phyloP scores from a whole-genome alignment of 1,140 invertebrate genomes.

The Linepithema humile region DNA sequence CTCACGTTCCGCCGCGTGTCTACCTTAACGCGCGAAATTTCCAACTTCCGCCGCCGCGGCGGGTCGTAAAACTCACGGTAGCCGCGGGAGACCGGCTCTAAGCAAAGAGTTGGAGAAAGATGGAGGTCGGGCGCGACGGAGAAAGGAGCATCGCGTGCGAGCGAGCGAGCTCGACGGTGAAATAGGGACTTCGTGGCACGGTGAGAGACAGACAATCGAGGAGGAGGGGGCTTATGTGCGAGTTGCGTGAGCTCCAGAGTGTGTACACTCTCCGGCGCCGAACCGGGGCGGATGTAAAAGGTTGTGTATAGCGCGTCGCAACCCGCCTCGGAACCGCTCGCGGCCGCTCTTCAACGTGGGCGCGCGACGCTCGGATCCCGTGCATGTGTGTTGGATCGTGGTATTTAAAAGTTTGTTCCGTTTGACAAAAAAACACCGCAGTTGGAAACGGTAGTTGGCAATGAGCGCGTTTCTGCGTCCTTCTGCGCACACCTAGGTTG shows the following conservation, averaged over 20 bases:
- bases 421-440: not conserved
- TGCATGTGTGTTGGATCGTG: slow-evolving; percentile 33
- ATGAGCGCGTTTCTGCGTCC: not conserved
- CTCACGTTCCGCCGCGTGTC: slow-evolving; percentile 38
- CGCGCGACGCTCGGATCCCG: slow-evolving; percentile 56
- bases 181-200: slow-evolving; percentile 27
- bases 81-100: slow-evolving; percentile 66
- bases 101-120: slow-evolving; percentile 31
- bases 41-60: slow-evolving; percentile 72
- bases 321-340: slow-evolving; percentile 64
- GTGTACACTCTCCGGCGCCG: slow-evolving; percentile 36
- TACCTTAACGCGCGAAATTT: slow-evolving; percentile 75
- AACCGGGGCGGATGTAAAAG: slow-evolving; percentile 68
- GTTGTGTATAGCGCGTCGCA: slow-evolving; percentile 58
- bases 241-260: slow-evolving; percentile 23
- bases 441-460: too few relatives aligned
- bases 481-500: not conserved
- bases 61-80: slow-evolving; percentile 78
- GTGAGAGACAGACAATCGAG: slow-evolving; percentile 23
- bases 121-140: slow-evolving; percentile 51
- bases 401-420: not conserved
- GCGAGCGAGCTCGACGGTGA: slow-evolving; percentile 47
- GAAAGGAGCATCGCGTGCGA: slow-evolving; percentile 56
- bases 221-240: not conserved
- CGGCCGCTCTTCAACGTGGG: slow-evolving; percentile 56